phyloP scores from a whole-genome alignment of 2,888 invertebrate species.

The Orthosia gracilis region DNA sequence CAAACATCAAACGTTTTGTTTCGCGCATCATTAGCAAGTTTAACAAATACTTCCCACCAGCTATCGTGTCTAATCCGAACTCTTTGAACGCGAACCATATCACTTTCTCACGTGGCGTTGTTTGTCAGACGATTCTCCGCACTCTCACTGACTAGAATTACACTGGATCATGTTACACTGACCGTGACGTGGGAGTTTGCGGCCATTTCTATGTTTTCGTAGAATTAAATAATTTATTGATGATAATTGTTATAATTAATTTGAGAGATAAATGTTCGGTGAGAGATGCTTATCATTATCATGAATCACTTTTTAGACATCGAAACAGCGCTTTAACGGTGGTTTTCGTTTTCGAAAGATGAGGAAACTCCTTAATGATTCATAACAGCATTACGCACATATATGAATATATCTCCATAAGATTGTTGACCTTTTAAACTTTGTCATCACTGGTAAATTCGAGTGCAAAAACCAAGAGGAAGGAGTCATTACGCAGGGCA shows the following conservation, averaged over 20 bases:
- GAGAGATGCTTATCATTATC: neutral
- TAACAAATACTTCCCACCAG: conserved; percentile 28
- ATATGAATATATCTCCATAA: too few species aligned
- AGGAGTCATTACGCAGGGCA: neutral
- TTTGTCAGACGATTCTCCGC: conserved; percentile 60
- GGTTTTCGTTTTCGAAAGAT: conserved; percentile 4
- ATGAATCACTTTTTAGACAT: conserved; percentile 27
- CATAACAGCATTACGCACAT: neutral
- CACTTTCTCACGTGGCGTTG: conserved; percentile 74
- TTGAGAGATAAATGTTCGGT: conserved; percentile 11
- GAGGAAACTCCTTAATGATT: neutral
- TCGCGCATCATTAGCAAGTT: conserved; percentile 28
- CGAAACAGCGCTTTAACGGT: neutral
- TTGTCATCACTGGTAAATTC: neutral
- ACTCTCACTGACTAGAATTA: conserved; percentile 72
- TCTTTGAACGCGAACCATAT: conserved; percentile 64
- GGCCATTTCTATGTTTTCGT: conserved; percentile 36
- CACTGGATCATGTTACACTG: conserved; percentile 63
- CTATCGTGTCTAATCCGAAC: conserved; percentile 51
- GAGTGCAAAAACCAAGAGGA: neutral
- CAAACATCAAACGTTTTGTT: conserved; percentile 30
- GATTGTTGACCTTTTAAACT: neutral
- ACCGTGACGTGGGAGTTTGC: conserved; percentile 45
- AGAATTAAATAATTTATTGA: conserved; percentile 43
- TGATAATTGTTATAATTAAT: conserved; percentile 28